Percentiles rank a stretch among this genome's conserved stretches.
Conservation (phyloP, 2,888 invertebrate species). For the Panopea generosa region DNA sequence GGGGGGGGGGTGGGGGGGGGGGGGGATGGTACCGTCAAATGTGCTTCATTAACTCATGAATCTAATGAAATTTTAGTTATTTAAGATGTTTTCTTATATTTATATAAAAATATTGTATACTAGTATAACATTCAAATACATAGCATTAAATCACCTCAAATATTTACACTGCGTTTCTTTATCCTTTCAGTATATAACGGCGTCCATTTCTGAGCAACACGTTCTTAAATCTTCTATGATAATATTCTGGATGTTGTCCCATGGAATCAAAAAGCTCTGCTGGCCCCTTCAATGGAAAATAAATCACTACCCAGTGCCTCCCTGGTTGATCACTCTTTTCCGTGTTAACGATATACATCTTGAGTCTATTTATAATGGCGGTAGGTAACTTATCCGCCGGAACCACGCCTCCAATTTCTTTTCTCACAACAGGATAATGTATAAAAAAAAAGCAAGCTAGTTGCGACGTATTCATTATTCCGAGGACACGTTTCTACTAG, state of each 20-base stretch:
- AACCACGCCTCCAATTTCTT: conserved; percentile 16
- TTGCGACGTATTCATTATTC: conserved; percentile 24
- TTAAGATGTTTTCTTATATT: too few relatives aligned
- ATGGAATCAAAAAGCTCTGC: conserved; percentile 24
- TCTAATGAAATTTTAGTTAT: too few relatives aligned
- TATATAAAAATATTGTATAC: too few relatives aligned
- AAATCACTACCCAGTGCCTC: conserved; percentile 7
- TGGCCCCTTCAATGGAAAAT: conserved; percentile 20
- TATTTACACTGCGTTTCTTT: too few relatives aligned
- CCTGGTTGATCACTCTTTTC: conserved; percentile 16
- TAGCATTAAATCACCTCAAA: too few relatives aligned
- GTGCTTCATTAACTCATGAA: too few relatives aligned
- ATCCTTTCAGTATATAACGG: conserved; percentile 7
- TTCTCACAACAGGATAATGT: not conserved
- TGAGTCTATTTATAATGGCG: not conserved
- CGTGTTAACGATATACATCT: conserved; percentile 21
- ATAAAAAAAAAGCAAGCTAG: not conserved
- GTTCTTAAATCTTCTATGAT: conserved; percentile 15
- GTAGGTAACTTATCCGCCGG: conserved; percentile 18
- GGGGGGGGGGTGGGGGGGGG: too few relatives aligned
- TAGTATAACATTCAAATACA: too few relatives aligned
- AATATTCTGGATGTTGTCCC: conserved; percentile 18
- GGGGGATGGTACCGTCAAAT: too few relatives aligned
- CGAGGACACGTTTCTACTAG: conserved; percentile 5
- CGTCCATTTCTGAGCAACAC: conserved; percentile 12